phyloP scores from a whole-genome alignment of 2,113 vertebrate species.

The Paedocypris sp. region DNA sequence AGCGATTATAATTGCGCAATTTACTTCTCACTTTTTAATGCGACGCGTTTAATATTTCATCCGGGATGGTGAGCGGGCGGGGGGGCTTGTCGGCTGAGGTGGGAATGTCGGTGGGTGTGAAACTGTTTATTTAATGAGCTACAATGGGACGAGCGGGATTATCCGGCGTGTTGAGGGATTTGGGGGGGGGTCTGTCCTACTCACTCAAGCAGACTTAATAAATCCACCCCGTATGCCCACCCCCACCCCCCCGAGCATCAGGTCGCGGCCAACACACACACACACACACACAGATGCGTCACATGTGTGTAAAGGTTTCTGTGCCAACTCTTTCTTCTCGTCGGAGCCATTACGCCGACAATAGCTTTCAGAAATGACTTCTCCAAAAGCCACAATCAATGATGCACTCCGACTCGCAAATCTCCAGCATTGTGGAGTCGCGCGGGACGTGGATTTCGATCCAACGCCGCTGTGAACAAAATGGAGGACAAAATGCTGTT shows the following conservation, averaged over 20 bases:
- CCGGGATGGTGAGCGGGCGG: neutral
- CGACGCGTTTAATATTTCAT: too few species aligned
- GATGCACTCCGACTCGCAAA: conserved; percentile 2
- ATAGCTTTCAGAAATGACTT: conserved; percentile 9
- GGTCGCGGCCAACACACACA: conserved; percentile 42
- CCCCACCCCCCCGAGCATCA: conserved; percentile 54
- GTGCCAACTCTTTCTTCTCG: conserved; percentile 4
- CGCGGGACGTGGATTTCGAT: neutral
- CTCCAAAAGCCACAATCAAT: conserved; percentile 15
- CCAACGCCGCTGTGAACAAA: neutral
- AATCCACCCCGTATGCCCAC: conserved; percentile 53
- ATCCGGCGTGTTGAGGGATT: conserved; percentile 56
- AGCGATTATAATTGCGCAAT: too few species aligned
- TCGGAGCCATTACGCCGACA: conserved; percentile 11
- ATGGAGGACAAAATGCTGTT: conserved; percentile 18
- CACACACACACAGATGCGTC: conserved; percentile 31
- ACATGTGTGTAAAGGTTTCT: conserved; percentile 26
- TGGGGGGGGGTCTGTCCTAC: conserved; percentile 55
- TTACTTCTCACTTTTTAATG: too few species aligned
- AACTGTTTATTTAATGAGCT: conserved; percentile 51
- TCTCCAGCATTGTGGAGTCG: conserved; percentile 1
- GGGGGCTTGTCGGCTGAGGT: neutral
- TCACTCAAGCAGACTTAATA: conserved; percentile 65
- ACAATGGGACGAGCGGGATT: conserved; percentile 59
- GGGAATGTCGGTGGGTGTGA: conserved; percentile 17